These are phyloP conservation scores for Ardeotis arabs DNA, from an alignment of 2,113 vertebrate species.

Conservation along the genomic window DNA sequence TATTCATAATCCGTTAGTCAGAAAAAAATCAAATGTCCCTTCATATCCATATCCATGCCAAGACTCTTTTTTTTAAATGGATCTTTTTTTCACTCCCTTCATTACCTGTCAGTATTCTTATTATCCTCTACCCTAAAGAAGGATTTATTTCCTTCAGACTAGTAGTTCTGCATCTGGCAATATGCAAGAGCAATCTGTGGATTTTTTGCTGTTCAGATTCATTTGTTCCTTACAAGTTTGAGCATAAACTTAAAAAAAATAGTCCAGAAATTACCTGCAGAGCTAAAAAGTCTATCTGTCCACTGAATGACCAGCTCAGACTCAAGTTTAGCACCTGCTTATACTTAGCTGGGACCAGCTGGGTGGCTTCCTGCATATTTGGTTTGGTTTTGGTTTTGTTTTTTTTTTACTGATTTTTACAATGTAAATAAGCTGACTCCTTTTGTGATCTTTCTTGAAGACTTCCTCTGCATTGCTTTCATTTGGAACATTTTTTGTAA, in stretches of 20 bases:
- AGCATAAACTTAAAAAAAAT: background rate
- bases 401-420: background rate
- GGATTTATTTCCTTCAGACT: background rate
- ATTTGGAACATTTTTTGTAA: background rate
- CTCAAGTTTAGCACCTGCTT: background rate
- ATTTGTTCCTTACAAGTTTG: background rate
- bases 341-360: background rate
- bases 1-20: background rate
- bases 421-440: background rate
- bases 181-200: background rate
- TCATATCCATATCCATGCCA: background rate
- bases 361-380: background rate
- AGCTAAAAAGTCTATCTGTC: background rate
- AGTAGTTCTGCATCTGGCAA: background rate
- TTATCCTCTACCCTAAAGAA: background rate
- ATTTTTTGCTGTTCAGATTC: background rate
- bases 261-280: background rate
- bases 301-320: background rate
- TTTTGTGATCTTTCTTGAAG: background rate
- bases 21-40: background rate
- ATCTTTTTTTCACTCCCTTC: background rate
- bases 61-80: background rate
- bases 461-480: background rate
- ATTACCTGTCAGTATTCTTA: background rate
- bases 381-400: background rate